Base-by-base conservation (phyloP, 2,888 invertebrate species). In the Glaucopsyche alexis region DNA sequence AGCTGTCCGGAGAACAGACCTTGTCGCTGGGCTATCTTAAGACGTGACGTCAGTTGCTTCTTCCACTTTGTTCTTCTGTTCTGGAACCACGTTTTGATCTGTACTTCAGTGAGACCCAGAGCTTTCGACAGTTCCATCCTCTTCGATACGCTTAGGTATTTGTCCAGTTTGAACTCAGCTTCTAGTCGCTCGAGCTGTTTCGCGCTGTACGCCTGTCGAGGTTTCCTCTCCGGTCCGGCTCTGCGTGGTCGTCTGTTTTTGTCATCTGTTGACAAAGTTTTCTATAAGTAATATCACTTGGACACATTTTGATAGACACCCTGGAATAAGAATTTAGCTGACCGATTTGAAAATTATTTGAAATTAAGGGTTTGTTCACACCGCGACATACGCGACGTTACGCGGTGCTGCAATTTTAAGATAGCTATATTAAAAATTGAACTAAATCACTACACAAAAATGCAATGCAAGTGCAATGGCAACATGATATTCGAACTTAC, bases 81-180 rank as follows among this genome's bases (percentile, higher is more conserved):
- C 88, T 98, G 98, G 85, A 98, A 98, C 98, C 98, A 98, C 0
- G 98, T 98, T 86, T 99, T 99, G 78, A 99, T 98, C 90, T 99
- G 98, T 0, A 98, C 98, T 90, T 99, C 98, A 0, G 98, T 98
- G 66, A 99, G 93, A 78, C 95, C 96, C 49, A 99, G 88, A 0
- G 96, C 96, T 86, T 98, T 97, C 0, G 98, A 98, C 6, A 99
- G 93, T 81, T 99, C 98, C 96, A 98, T 96, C 72, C 99, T 94
- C 86, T 99, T 99, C 82, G 97, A 98, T 0, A 99, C 99, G 87
- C 98, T 98, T 73, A 99, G 94, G 87, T 99, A 99, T 87, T 99
- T 99, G 93, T 99, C 99, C 72, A 96, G 94, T 93, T 98, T 98
- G 88, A 99, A 99, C 90, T 99, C 99, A 8, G 96, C 95, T 89